Evolutionary conservation across 1,140 invertebrate genomes (phyloP).

Genomic region (Anthonomus grandis): DNA sequence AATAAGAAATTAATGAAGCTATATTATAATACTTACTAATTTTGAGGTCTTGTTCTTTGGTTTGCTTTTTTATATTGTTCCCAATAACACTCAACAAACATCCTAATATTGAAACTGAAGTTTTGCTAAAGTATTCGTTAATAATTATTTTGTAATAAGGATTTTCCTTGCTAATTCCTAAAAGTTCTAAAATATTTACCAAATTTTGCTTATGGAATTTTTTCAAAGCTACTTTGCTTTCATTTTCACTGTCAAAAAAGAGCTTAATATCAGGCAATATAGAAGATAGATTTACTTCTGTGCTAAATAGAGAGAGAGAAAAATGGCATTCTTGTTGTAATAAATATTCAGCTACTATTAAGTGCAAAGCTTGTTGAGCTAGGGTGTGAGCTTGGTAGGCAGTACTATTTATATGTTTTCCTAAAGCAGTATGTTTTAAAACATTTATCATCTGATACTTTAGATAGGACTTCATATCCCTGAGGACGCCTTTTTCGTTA

Average conservation of each 20-base stretch:
- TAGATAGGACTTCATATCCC: constrained; percentile 54
- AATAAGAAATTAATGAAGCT: no score
- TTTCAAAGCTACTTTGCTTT: background rate
- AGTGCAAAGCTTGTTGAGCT: constrained; percentile 55
- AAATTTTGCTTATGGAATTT: constrained; percentile 28
- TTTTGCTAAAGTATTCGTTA: constrained; percentile 23
- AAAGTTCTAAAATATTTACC: constrained; percentile 32
- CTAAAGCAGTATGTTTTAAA: constrained; percentile 48
- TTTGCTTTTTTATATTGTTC: no score
- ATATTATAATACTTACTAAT: no score
- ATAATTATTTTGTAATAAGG: constrained; percentile 20
- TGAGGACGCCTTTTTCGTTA: constrained; percentile 55
- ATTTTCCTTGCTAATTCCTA: constrained; percentile 29
- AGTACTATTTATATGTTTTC: constrained; percentile 30
- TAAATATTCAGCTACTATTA: constrained; percentile 57
- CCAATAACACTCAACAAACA: constrained; percentile 23
- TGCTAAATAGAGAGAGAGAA: constrained; percentile 56
- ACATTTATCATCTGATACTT: constrained; percentile 54
- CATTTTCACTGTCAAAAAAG: constrained; percentile 5
- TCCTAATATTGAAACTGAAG: constrained; percentile 15
- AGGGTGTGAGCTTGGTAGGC: constrained; percentile 40
- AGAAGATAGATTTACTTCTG: constrained; percentile 51
- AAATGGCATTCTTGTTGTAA: constrained; percentile 55
- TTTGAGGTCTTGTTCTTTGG: no score
- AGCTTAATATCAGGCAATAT: constrained; percentile 33